Percentiles rank a stretch among this genome's conserved stretches.
Evolutionary conservation across 2,888 invertebrate genomes (phyloP).

Genomic region (Dynastes hyllus): DNA sequence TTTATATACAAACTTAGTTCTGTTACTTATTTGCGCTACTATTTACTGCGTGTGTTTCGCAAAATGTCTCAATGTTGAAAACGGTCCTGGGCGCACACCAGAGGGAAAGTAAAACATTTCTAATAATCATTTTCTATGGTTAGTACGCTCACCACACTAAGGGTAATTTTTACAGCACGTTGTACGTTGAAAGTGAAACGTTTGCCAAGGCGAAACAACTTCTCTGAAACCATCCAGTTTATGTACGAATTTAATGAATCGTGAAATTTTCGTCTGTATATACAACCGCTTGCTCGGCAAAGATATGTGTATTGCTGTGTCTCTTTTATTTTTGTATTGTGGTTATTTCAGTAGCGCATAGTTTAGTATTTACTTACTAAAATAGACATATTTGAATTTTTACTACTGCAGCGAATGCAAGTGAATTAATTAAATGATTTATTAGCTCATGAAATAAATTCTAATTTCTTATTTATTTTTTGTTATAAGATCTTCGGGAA

Average conservation of each 20-base stretch:
- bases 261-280: conserved; percentile 15
- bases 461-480: too few relatives aligned
- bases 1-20: background rate
- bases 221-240: conserved; percentile 21
- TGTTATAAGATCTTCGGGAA: too few relatives aligned
- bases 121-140: conserved; percentile 9
- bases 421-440: too few relatives aligned
- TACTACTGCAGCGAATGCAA: too few relatives aligned
- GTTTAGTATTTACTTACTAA: too few relatives aligned
- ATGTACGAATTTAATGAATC: conserved; percentile 24
- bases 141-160: conserved; percentile 8
- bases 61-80: conserved; percentile 7
- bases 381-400: too few relatives aligned
- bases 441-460: too few relatives aligned
- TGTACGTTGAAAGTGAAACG: conserved; percentile 37
- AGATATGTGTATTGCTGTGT: background rate
- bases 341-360: too few relatives aligned
- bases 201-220: background rate
- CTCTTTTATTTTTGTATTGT: too few relatives aligned
- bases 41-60: background rate
- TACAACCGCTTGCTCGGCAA: background rate
- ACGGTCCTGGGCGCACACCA: background rate
- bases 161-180: conserved; percentile 35
- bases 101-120: conserved; percentile 7
- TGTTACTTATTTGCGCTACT: background rate